phyloP scores from a whole-genome alignment of 92 coral and sea anemone species.

The Ricordea florida region DNA sequence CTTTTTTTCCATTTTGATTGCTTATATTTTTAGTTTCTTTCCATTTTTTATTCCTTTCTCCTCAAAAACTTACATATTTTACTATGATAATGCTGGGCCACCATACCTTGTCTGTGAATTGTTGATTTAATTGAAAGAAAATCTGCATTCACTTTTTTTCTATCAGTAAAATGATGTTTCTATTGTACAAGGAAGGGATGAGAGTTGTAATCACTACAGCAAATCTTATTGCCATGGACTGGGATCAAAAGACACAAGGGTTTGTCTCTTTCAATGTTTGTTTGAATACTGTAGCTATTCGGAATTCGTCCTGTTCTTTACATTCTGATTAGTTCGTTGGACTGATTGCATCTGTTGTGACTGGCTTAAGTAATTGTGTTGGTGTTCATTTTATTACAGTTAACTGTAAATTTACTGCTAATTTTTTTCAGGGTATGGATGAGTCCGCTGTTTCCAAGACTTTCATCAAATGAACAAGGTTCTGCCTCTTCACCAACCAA shows the following conservation, averaged over 20 bases:
- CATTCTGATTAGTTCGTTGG: too few species aligned
- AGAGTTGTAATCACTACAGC: constrained; percentile 96
- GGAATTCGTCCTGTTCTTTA: background rate
- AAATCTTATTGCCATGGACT: constrained; percentile 86
- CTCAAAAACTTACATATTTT: too few species aligned
- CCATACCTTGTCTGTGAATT: too few species aligned
- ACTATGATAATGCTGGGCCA: too few species aligned
- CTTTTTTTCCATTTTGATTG: too few species aligned
- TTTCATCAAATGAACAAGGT: constrained; percentile 20
- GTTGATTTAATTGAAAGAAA: too few species aligned
- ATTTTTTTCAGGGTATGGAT: constrained; percentile 84
- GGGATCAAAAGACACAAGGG: constrained; percentile 99
- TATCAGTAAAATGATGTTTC: constrained; percentile 93
- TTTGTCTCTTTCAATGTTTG: background rate
- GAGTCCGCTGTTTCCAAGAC: constrained; percentile 90
- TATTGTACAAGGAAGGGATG: constrained; percentile 83
- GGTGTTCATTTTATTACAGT: background rate
- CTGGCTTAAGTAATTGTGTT: too few species aligned
- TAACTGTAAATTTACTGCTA: background rate
- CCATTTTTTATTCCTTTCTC: too few species aligned
- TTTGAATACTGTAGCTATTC: background rate
- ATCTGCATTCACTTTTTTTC: background rate
- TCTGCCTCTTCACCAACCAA: constrained; percentile 45
- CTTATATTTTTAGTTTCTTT: too few species aligned
- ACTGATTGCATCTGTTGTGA: too few species aligned